These are phyloP conservation scores for Calyptomena viridis DNA, from an alignment of 2,113 vertebrate genomes.

Conservation along the genomic window DNA sequence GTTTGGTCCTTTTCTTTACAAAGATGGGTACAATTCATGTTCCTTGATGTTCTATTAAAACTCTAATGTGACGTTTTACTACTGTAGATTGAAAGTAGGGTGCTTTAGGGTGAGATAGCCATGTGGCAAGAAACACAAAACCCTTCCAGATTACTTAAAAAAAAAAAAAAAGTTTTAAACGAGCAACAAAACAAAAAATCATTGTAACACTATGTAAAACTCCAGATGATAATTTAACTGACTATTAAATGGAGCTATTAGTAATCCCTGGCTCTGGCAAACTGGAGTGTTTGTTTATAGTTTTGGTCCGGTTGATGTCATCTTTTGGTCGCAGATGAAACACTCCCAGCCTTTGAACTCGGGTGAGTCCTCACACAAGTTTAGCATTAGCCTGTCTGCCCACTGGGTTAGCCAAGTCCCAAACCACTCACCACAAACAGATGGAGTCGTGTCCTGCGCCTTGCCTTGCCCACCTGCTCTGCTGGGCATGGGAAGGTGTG, in stretches of 20 bases:
- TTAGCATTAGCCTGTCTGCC: constrained; percentile 4
- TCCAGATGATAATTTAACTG: constrained; percentile 63
- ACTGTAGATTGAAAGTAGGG: constrained; percentile 62
- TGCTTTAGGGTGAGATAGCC: constrained; percentile 37
- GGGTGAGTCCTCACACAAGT: background rate
- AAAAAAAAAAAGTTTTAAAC: constrained; percentile 25
- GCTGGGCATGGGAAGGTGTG: rapidly evolving
- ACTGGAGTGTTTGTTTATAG: constrained; percentile 40
- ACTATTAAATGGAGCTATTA: constrained; percentile 77
- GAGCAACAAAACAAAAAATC: background rate
- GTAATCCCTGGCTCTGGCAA: constrained; percentile 59
- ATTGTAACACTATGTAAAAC: constrained; percentile 71
- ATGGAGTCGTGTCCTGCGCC: rapidly evolving
- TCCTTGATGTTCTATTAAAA: constrained; percentile 73
- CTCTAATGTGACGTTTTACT: constrained; percentile 63
- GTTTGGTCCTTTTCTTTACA: constrained; percentile 52
- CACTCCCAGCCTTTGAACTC: background rate
- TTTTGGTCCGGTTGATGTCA: constrained; percentile 36
- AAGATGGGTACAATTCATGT: constrained; percentile 57
- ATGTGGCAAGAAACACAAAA: constrained; percentile 5
- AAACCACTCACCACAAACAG: background rate
- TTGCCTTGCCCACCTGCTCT: background rate
- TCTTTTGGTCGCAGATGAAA: constrained; percentile 5
- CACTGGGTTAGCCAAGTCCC: background rate
- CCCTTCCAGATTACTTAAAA: constrained; percentile 57